Percentiles rank a stretch among this genome's conserved stretches.
These are phyloP conservation scores for Pogonognathellus flavescens DNA, from an alignment of 1,140 invertebrate species.

Conservation along the genomic window DNA sequence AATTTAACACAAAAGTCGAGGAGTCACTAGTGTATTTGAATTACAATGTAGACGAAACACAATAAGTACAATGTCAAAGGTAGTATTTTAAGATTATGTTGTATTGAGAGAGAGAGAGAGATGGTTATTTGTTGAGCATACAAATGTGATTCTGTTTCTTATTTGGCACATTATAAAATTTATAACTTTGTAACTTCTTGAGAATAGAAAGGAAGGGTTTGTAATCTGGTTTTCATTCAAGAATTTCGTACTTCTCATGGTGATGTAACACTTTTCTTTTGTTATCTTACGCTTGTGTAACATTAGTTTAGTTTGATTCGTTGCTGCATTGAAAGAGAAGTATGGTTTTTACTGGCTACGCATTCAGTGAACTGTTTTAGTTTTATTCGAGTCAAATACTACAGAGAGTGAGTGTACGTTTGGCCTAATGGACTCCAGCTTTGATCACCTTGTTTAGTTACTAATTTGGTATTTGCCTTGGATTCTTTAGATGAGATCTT, in stretches of 20 bases:
- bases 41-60: background rate
- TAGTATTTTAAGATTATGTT: too few species aligned
- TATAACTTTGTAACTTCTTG: conserved; percentile 29
- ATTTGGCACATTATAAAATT: conserved; percentile 16
- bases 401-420: background rate
- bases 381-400: background rate
- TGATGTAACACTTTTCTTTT: conserved; percentile 56
- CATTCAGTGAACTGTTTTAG: background rate
- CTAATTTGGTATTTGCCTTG: conserved; percentile 48
- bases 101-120: background rate
- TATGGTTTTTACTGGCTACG: background rate
- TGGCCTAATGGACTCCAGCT: conserved; percentile 6
- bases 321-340: conserved; percentile 21
- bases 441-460: conserved; percentile 29
- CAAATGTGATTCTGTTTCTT: conserved; percentile 3
- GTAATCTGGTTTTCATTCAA: conserved; percentile 52
- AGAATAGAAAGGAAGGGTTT: conserved; percentile 26
- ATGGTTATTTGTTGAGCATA: background rate
- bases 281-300: background rate
- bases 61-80: background rate
- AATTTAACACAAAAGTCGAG: too few species aligned
- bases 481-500: conserved; percentile 33
- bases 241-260: conserved; percentile 54
- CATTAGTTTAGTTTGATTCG: conserved; percentile 5
- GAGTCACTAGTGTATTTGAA: background rate